These are phyloP conservation scores for Acrobasis repandana DNA, from an alignment of 2,888 invertebrate genomes.

Conservation along the genomic window DNA sequence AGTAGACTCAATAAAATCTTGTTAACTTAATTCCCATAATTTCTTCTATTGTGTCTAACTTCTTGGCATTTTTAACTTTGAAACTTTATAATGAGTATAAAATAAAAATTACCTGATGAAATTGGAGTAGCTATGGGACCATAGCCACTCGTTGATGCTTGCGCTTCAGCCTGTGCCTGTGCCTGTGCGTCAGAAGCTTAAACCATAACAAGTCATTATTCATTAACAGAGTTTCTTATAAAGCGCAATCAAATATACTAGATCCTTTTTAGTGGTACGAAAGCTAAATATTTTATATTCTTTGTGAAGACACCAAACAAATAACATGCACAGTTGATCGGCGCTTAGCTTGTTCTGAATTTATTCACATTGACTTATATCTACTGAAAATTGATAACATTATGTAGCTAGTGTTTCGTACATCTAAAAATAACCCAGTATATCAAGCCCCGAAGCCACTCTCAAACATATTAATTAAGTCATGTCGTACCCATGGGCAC, in stretches of 20 bases:
- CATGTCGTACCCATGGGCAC: neutral
- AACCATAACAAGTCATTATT: neutral
- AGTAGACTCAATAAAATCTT: too few species aligned
- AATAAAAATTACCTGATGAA: neutral
- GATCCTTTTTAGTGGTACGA: constrained; percentile 1
- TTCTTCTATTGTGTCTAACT: too few species aligned
- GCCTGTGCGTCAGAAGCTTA: neutral
- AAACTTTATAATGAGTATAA: too few species aligned
- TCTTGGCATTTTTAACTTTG: too few species aligned
- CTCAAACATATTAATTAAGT: neutral
- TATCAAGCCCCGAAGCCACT: neutral
- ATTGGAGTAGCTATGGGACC: neutral
- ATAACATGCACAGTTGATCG: too few species aligned
- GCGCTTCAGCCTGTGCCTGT: neutral
- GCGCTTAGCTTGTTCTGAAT: too few species aligned
- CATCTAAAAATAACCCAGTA: constrained; percentile 12
- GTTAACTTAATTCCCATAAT: too few species aligned
- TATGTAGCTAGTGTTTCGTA: neutral
- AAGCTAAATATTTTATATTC: neutral
- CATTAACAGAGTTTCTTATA: neutral
- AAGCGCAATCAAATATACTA: neutral
- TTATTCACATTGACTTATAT: too few species aligned
- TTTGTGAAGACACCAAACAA: too few species aligned
- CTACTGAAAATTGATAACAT: neutral
- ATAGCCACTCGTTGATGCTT: neutral